Evolutionary conservation across 2,888 invertebrate genomes (phyloP).

Genomic region (Tineola bisselliella): DNA sequence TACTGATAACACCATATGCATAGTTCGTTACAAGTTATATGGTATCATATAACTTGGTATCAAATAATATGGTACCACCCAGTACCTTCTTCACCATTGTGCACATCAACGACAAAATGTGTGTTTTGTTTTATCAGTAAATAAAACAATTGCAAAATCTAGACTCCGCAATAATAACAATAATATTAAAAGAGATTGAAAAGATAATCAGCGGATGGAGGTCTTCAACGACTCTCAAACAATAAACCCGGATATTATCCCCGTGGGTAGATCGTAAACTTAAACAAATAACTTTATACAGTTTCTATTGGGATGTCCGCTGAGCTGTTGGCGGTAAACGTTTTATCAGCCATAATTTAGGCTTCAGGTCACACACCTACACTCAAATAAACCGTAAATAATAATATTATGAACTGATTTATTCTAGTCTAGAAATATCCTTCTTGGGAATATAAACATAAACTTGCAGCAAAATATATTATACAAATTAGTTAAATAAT

Average conservation of each 20-base stretch:
- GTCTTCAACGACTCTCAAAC: constrained; percentile 4
- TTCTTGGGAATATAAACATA: too few relatives aligned
- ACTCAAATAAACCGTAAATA: constrained; percentile 31
- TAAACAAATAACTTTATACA: constrained; percentile 64
- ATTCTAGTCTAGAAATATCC: too few relatives aligned
- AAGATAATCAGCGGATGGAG: constrained; percentile 3
- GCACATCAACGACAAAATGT: too few relatives aligned
- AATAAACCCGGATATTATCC: constrained; percentile 9
- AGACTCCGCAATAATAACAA: not conserved
- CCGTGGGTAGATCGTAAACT: constrained; percentile 57
- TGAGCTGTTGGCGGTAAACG: constrained; percentile 26
- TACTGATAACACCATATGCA: too few relatives aligned
- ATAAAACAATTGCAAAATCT: not conserved
- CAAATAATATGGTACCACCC: too few relatives aligned
- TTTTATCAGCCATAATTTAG: constrained; percentile 24
- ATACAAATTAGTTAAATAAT: too few relatives aligned
- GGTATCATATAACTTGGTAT: too few relatives aligned
- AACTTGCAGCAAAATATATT: too few relatives aligned
- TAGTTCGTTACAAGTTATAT: too few relatives aligned
- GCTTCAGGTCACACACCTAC: constrained; percentile 32
- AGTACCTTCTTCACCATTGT: too few relatives aligned
- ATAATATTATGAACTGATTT: too few relatives aligned
- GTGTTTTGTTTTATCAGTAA: too few relatives aligned
- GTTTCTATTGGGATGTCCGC: constrained; percentile 61
- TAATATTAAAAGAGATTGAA: not conserved